Conservation (phyloP, 2,888 invertebrate species). For the Acutogordius australiensis region DNA sequence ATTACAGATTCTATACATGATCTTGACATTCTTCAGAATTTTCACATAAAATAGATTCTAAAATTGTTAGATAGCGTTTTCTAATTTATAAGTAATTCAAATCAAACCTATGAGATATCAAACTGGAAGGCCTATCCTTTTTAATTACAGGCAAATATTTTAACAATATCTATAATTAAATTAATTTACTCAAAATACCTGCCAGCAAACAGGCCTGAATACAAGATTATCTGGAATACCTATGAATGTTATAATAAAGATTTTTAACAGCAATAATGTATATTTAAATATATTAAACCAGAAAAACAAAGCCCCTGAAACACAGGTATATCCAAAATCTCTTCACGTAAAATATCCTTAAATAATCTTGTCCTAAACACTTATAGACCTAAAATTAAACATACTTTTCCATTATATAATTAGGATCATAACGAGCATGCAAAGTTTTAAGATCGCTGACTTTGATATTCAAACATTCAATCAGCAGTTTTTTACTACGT, state of each 20-base stretch:
- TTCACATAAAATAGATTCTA: neutral
- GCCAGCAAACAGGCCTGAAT: neutral
- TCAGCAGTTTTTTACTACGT: too few species aligned
- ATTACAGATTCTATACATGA: slow-evolving; percentile 2
- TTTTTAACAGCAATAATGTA: neutral
- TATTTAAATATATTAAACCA: neutral
- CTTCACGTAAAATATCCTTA: neutral
- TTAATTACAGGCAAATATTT: neutral
- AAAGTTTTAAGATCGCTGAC: too few species aligned
- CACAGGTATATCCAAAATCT: neutral
- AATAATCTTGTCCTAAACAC: neutral
- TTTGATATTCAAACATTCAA: too few species aligned
- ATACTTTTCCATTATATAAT: too few species aligned
- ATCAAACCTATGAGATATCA: neutral
- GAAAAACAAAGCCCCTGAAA: neutral
- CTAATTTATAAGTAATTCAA: neutral
- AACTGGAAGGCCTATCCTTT: neutral
- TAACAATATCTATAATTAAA: neutral
- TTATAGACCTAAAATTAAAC: too few species aligned
- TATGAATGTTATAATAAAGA: neutral
- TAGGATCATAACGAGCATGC: too few species aligned
- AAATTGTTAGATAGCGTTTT: neutral
- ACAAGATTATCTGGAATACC: neutral
- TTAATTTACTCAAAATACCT: neutral
- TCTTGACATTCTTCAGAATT: neutral